Evolutionary conservation across 2,888 invertebrate species (phyloP), one percentile per base, ranked within the genome.

Genomic region (Dynastes grantii): DNA sequence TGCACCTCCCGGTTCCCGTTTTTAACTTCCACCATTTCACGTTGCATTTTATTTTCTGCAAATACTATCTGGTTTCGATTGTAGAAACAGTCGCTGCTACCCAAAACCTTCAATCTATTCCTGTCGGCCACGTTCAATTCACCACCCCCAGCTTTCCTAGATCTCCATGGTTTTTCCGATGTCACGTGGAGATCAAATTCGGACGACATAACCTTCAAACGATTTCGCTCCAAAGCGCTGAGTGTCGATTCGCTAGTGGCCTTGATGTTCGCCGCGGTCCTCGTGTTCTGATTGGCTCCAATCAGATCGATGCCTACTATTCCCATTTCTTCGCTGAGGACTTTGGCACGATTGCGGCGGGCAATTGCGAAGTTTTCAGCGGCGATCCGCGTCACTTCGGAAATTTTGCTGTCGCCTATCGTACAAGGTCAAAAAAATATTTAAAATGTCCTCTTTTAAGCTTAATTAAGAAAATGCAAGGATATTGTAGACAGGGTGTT

Each of bases 141-240:
- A 40, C 49, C 45, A 45, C 58, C 27, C 63, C 32, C 32, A 4
- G 32, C 32, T 37, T 68, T 67, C 45, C 55, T 58, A 13, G 49
- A 45, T 64, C 27, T 68, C n/a, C 9, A 29, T 1, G 49, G 49
- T 11, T 58, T 71, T 71, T 58, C 58, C 16, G 73, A 58, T 2
- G 32, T 70, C 13, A 79, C 11, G 11, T 40, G 63, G 22, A 78
- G 55, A 68, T 70, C 77, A 77, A 80, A 81, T 51, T 82, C 80
- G 22, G 78, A 67, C 0, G 81, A 79, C 78, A 81, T 76, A n/a
- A 94, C 90, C 86, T 90, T 92, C 27, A 92, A 84, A 85, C 91
- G 92, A 83, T 94, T 94, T 71, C 89, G 86, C 80, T 93, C 88
- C 0, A 93, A 92, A 77, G 92, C 92, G 13, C 90, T 92, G 78